Evolutionary conservation across 1,140 invertebrate genomes (phyloP).

Genomic region (Orius insidiosus): DNA sequence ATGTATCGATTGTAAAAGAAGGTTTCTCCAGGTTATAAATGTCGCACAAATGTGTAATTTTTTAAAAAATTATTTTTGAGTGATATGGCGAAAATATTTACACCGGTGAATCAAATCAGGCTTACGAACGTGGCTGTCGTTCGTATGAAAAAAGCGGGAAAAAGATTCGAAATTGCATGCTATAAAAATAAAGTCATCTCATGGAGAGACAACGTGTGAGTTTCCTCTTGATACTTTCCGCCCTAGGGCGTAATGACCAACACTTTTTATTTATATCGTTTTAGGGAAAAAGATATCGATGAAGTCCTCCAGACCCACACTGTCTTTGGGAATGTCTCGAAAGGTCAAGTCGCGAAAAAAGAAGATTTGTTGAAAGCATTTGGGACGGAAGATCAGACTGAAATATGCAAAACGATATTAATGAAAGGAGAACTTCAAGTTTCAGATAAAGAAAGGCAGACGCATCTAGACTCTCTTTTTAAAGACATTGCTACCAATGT

Average conservation of each 20-base stretch:
- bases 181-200: conserved; percentile 98
- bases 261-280: too few species aligned
- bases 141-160: conserved; percentile 96
- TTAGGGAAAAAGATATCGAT: conserved; percentile 96
- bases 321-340: conserved; percentile 95
- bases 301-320: conserved; percentile 95
- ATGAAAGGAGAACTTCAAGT: conserved; percentile 89
- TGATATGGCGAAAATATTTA: conserved; percentile 80
- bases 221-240: conserved; percentile 21
- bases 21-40: neutral
- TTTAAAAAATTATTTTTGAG: neutral
- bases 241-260: too few species aligned
- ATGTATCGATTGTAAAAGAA: too few species aligned
- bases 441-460: conserved; percentile 90
- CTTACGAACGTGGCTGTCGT: conserved; percentile 97
- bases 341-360: conserved; percentile 95
- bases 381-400: conserved; percentile 59
- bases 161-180: conserved; percentile 97
- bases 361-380: conserved; percentile 86
- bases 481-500: conserved; percentile 91
- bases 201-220: conserved; percentile 92
- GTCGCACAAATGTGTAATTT: too few species aligned
- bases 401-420: conserved; percentile 84
- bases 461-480: conserved; percentile 73
- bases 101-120: conserved; percentile 97